phyloP scores from a whole-genome alignment of 1,140 invertebrate genomes.

The Penaeus japonicus region DNA sequence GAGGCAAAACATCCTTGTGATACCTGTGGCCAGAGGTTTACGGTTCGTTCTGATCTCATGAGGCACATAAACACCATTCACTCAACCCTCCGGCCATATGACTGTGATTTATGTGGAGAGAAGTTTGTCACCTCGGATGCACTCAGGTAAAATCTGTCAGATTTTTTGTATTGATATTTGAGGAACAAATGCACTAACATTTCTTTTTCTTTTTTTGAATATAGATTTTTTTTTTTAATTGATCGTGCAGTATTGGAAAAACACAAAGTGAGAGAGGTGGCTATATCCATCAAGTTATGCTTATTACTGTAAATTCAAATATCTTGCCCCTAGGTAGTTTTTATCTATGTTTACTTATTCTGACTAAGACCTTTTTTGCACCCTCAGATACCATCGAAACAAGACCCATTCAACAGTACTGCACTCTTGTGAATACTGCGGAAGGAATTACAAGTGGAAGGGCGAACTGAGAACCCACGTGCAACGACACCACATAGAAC shows the following conservation, averaged over 20 bases:
- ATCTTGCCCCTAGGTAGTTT: too few species aligned
- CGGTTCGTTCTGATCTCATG: conserved; percentile 29
- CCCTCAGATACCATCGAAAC: conserved; percentile 39
- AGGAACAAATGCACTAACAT: too few species aligned
- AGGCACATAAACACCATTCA: conserved; percentile 31
- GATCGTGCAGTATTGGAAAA: too few species aligned
- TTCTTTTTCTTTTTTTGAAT: too few species aligned
- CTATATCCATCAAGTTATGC: too few species aligned
- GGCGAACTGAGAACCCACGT: conserved; percentile 32
- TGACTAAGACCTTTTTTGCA: background rate
- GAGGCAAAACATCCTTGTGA: conserved; percentile 38
- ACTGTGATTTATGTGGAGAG: conserved; percentile 25
- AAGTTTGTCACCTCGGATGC: conserved; percentile 44
- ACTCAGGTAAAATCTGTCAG: background rate
- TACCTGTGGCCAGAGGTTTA: conserved; percentile 31
- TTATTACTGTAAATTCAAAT: too few species aligned
- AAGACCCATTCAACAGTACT: conserved; percentile 30
- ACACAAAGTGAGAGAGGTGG: too few species aligned
- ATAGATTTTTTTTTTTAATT: too few species aligned
- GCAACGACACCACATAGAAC: conserved; percentile 10
- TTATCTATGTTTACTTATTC: too few species aligned
- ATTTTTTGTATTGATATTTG: background rate
- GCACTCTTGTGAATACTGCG: conserved; percentile 26
- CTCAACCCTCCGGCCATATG: conserved; percentile 29
- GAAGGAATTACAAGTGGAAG: conserved; percentile 38